phyloP scores from a whole-genome alignment of 1,140 invertebrate species.

The Drosophila nannoptera region DNA sequence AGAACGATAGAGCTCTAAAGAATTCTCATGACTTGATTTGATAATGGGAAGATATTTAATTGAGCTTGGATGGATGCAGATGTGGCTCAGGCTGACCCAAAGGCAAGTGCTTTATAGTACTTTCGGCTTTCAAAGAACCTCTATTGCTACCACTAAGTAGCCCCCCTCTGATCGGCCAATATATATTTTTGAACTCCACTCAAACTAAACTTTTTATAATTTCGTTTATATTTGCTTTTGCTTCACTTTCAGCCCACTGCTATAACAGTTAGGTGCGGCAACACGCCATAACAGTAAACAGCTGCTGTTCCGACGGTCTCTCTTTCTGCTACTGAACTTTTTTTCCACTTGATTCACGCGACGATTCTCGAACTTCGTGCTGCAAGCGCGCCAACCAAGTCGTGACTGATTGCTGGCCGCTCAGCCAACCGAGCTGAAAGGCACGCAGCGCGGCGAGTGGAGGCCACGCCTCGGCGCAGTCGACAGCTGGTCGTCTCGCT shows the following conservation, averaged over 20 bases:
- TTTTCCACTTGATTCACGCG: conserved; percentile 26
- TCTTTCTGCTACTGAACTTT: neutral
- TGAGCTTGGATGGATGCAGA: no score
- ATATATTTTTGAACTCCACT: conserved; percentile 1
- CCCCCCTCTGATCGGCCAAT: no score
- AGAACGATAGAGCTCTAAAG: no score
- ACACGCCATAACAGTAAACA: conserved; percentile 21
- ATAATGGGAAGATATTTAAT: no score
- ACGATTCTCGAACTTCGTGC: conserved; percentile 57
- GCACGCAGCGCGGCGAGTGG: conserved; percentile 13
- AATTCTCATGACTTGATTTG: no score
- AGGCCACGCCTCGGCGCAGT: conserved; percentile 48
- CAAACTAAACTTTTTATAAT: conserved; percentile 36
- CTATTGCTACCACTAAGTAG: no score
- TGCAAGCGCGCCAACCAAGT: conserved; percentile 74
- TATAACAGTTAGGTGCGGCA: conserved; percentile 3
- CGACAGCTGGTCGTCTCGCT: conserved; percentile 18
- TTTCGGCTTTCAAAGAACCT: no score
- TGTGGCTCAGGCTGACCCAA: no score
- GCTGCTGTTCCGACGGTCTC: conserved; percentile 28
- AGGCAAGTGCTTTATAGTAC: no score
- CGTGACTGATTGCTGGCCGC: conserved; percentile 66
- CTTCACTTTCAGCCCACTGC: conserved; percentile 21
- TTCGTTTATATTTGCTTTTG: conserved; percentile 1
- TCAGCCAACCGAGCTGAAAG: conserved; percentile 41